Evolutionary conservation across 2,113 vertebrate species (phyloP), one percentile per base, ranked within the genome.

Genomic region (Menura novaehollandiae): DNA sequence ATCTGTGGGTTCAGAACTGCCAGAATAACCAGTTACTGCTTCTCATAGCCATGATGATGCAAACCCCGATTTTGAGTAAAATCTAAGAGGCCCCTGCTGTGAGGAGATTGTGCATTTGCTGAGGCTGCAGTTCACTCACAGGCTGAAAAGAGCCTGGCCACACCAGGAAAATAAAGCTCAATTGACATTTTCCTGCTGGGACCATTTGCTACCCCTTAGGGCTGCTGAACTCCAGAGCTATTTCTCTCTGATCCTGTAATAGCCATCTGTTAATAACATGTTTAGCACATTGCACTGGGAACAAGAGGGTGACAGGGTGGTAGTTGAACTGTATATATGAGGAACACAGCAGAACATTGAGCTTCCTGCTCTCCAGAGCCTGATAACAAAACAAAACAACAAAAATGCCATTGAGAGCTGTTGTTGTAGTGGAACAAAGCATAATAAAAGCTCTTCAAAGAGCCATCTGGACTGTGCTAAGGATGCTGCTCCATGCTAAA

Each of bases 391-490:
- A 76, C 89, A 95, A 90, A 97, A 92, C 85, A 96, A 91, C 85
- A 96, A 91, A 95, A 94, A 82, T 71, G 59, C 56, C 81, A 90
- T 96, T 93, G 85, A 96, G 66, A 95, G 93, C 74, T 95, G 94
- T 80, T 95, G 60, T 94, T 96, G 88, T 88, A 30, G 44, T 87
- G 67, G 92, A 95, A 95, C 94, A 96, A 90, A 95, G 67, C 47
- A 2, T 81, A 92, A 96, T 95, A 75, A 93, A 95, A 93, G 68
- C 92, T 87, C 89, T 96, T 92, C 93, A 95, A 93, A 95, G 91
- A 95, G 88, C 95, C 97, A 97, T 97, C 97, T 97, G 96, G 96
- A 91, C 67, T 75, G 41, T 69, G 77, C 89, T 85, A 80, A 87
- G 89, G 84, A 96, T 91, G 84, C 67, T 95, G 55, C 77, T 96